Conservation (phyloP, 92 coral and sea anemone species). For the Epizoanthus illoricatus region DNA sequence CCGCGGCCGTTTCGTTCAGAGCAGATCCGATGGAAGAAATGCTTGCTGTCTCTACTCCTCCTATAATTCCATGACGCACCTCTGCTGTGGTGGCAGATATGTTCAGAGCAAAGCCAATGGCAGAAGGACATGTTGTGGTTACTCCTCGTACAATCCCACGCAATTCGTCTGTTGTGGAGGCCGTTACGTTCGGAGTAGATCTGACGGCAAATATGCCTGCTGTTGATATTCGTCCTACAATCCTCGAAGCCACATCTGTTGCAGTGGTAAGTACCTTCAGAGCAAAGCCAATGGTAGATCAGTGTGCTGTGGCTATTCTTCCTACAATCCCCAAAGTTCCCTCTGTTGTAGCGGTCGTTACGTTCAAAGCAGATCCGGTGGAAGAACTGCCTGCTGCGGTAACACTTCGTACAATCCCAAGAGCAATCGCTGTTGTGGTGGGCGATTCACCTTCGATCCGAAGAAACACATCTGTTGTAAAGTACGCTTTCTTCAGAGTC, state of each 20-base stretch:
- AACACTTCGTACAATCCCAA: conserved; percentile 5
- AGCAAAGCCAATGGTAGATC: neutral
- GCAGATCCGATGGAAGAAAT: neutral
- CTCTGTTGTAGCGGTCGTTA: conserved; percentile 15
- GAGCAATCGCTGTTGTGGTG: neutral
- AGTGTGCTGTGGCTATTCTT: neutral
- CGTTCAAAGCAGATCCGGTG: neutral
- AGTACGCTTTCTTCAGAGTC: neutral
- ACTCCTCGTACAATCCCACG: neutral
- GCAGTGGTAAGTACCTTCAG: neutral
- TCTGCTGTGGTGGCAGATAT: neutral
- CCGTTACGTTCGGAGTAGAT: neutral
- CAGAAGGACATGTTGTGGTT: neutral
- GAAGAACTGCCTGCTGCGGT: neutral
- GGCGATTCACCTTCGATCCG: neutral
- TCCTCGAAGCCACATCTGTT: conserved; percentile 4
- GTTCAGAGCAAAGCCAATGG: conserved; percentile 13
- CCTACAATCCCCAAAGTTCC: neutral
- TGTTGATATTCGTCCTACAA: neutral
- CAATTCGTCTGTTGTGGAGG: conserved; percentile 1
- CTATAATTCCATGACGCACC: neutral
- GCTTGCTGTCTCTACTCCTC: neutral
- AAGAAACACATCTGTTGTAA: neutral
- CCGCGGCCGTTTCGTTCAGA: neutral
- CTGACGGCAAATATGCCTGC: conserved; percentile 11